Evolutionary conservation across 1,140 invertebrate genomes (phyloP), one percentile per base, ranked within the genome.

Genomic region (Colletes latitarsis): DNA sequence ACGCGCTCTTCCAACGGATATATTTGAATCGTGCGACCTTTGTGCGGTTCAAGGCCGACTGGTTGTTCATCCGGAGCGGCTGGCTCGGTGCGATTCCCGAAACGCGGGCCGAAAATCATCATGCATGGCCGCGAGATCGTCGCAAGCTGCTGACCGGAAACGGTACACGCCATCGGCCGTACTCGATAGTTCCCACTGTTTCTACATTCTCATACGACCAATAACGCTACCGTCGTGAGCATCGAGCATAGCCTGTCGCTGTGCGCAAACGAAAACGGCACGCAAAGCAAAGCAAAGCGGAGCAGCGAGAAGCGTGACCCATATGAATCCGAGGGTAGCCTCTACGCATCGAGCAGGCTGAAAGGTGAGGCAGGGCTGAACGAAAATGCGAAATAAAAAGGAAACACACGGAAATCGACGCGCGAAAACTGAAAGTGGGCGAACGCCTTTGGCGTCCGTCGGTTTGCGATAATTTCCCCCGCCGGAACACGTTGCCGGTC

Each of bases 121-220:
- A 82, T 66, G 75, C 74, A 60, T 67, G 63, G 73, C 43, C 17
- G 6, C 21, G 9, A 46, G 6, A 9, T 3, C n/a, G 9, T 14
- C 55, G 55, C 73, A 63, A 70, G 57, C 39, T 57, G 30, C 14
- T n/a, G 6, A 46, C 30, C 77, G 30, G 55, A 55, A 70, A 57
- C 75, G 4, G 15, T 39, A 49, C 21, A 17, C 41, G 10, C 57
- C 19, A 70, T 77, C 80, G 80, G 80, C 77, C 80, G 80, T 82
- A 82, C 60, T 82, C 71, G 1, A 63, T 49, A 66, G 58, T 82
- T 70, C n/a, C 60, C 66, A 57, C 14, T 55, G 58, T 55, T 30
- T 62, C 39, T 82, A 82, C 75, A 53, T 55, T 77, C 58, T 77
- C 63, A 62, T 81, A 82, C 80, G 80, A 82, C 74, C 80, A 41